Percentiles rank a stretch among this genome's conserved stretches.
These are phyloP conservation scores for Chloroceryle amazona DNA, from an alignment of 2,797 vertebrate species.

Conservation along the genomic window DNA sequence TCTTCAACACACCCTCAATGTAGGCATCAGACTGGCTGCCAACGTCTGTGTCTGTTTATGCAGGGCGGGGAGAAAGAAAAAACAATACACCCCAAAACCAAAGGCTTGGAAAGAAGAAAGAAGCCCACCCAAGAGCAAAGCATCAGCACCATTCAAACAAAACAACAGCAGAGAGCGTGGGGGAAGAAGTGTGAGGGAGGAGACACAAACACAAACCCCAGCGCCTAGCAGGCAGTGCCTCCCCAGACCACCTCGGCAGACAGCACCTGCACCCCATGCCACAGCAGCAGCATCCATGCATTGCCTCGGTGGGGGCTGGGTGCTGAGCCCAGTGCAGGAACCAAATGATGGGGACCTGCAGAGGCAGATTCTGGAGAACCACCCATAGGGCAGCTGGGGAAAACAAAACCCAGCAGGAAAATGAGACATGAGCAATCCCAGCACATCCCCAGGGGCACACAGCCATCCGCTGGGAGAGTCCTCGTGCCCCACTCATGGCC, in stretches of 20 bases:
- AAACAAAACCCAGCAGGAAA: slow-evolving; percentile 29
- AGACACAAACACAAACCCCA: slow-evolving; percentile 13
- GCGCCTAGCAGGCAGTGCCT: background rate
- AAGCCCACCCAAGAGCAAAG: slow-evolving; percentile 70
- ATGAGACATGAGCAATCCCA: slow-evolving; percentile 1
- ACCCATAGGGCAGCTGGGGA: background rate
- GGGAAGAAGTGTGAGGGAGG: slow-evolving; percentile 29
- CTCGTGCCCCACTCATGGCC: background rate
- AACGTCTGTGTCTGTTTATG: slow-evolving; percentile 23
- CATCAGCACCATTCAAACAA: slow-evolving; percentile 39
- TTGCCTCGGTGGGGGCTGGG: background rate
- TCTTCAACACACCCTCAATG: background rate
- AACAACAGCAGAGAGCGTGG: slow-evolving; percentile 17
- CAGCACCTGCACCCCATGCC: background rate
- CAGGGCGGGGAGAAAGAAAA: slow-evolving; percentile 1
- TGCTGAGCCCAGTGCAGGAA: background rate
- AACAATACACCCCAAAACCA: slow-evolving; percentile 65
- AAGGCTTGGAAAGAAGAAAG: slow-evolving; percentile 60
- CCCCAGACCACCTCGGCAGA: background rate
- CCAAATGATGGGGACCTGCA: background rate
- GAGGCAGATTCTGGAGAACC: slow-evolving; percentile 5
- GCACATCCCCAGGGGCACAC: slow-evolving; percentile 10
- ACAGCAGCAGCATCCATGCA: background rate
- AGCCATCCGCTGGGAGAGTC: background rate
- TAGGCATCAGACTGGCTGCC: background rate